These are phyloP conservation scores for Ochotona princeps DNA, from an alignment of 2,113 vertebrate genomes.

Conservation along the genomic window DNA sequence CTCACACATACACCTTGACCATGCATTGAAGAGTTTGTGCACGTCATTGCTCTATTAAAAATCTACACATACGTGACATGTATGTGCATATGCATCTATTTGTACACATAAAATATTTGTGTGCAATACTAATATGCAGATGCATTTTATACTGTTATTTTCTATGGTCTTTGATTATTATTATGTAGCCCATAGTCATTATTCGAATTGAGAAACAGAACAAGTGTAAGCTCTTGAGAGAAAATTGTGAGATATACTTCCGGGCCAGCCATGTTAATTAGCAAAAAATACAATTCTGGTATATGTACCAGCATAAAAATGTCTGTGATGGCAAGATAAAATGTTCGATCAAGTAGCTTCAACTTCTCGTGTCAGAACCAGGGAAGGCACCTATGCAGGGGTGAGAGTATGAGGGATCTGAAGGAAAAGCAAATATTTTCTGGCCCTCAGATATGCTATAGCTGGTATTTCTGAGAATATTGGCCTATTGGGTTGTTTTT, in stretches of 20 bases:
- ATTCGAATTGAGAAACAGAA: neutral
- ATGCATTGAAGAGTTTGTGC: neutral
- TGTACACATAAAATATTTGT: neutral
- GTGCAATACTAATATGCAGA: neutral
- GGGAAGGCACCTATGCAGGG: no score
- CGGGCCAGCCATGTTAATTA: neutral
- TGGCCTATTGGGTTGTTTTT: conserved; percentile 51
- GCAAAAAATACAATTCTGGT: neutral
- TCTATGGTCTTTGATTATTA: neutral
- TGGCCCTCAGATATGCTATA: conserved; percentile 46
- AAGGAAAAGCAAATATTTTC: conserved; percentile 42
- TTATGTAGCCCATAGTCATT: neutral
- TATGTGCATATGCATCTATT: neutral
- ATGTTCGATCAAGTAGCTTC: neutral
- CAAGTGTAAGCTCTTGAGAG: neutral
- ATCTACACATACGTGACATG: neutral
- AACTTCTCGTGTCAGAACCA: neutral
- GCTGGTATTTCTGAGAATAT: conserved; percentile 59
- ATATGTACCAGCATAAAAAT: neutral
- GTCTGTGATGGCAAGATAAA: neutral
- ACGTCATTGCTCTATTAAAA: neutral
- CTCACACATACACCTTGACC: neutral
- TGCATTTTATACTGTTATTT: neutral
- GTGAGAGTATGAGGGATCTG: accelerated
- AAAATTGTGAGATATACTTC: neutral